Percentiles rank a stretch among this genome's conserved stretches.
phyloP scores from a whole-genome alignment of 1,140 invertebrate genomes.

The Monomorium pharaonis region DNA sequence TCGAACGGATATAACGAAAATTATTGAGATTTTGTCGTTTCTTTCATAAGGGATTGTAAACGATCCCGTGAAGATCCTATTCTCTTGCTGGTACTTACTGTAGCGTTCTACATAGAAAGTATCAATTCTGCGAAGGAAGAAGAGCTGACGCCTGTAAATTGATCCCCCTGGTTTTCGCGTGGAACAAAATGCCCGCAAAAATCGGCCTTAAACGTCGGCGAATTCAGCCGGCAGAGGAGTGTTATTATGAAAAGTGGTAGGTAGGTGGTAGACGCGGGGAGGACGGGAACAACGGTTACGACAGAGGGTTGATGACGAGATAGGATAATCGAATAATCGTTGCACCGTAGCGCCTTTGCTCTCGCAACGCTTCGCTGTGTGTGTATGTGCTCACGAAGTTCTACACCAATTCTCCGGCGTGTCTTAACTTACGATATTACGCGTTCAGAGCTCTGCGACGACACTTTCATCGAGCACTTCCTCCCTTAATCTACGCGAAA shows the following conservation, averaged over 20 bases:
- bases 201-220: slow-evolving; percentile 40
- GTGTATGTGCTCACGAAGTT: slow-evolving; percentile 13
- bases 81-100: background rate
- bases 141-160: slow-evolving; percentile 22
- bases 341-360: slow-evolving; percentile 52
- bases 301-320: slow-evolving; percentile 66
- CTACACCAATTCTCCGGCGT: slow-evolving; percentile 50
- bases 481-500: slow-evolving; percentile 45
- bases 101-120: background rate
- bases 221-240: slow-evolving; percentile 17
- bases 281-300: slow-evolving; percentile 45
- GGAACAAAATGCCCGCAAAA: slow-evolving; percentile 47
- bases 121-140: slow-evolving; percentile 9
- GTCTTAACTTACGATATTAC: slow-evolving; percentile 59
- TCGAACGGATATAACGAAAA: background rate
- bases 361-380: slow-evolving; percentile 23
- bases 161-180: slow-evolving; percentile 37
- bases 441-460: slow-evolving; percentile 42
- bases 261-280: background rate
- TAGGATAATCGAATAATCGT: slow-evolving; percentile 69
- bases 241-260: slow-evolving; percentile 55
- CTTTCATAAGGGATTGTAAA: background rate
- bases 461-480: slow-evolving; percentile 33
- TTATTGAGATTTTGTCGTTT: background rate
- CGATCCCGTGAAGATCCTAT: background rate